A percentile compares a stretch with the other conserved stretches of the same genome.
phyloP scores from a whole-genome alignment of 1,140 invertebrate genomes.

The Brachionus asplanchnoidis region DNA sequence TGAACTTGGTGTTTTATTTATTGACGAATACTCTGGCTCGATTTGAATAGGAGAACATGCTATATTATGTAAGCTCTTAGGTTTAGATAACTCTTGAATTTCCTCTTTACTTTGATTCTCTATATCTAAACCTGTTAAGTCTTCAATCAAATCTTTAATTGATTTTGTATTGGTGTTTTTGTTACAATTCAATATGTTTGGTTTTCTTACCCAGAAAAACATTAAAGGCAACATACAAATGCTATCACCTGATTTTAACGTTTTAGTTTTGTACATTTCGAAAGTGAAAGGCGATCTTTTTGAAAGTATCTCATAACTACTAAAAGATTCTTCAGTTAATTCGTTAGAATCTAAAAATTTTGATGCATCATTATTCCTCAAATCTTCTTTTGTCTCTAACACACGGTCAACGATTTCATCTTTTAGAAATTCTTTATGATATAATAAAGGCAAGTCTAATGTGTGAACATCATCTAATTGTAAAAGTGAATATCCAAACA shows the following conservation, averaged over 20 bases:
- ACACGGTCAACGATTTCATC: not conserved
- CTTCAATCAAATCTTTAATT: not conserved
- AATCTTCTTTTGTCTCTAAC: not conserved
- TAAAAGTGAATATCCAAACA: not conserved
- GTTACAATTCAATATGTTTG: not conserved
- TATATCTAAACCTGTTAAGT: not conserved
- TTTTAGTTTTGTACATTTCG: not conserved
- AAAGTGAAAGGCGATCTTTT: constrained; percentile 13
- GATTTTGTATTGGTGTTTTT: constrained; percentile 1
- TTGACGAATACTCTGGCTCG: not conserved
- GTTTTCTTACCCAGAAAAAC: constrained; percentile 28
- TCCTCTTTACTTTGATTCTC: not conserved
- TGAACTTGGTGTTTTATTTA: not conserved
- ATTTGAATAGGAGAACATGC: not conserved
- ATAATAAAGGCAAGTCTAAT: constrained; percentile 3
- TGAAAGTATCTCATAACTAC: not conserved
- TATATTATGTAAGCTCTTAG: not conserved
- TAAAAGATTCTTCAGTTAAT: not conserved
- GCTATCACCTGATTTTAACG: not conserved
- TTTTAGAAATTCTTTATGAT: not conserved
- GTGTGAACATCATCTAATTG: constrained; percentile 22
- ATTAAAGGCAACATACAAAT: constrained; percentile 12
- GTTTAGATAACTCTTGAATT: not conserved
- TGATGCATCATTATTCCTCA: not conserved
- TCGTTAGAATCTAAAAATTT: not conserved